Base-by-base conservation (phyloP, 2,888 invertebrate species). In the Scelioninae gen. 1 region DNA sequence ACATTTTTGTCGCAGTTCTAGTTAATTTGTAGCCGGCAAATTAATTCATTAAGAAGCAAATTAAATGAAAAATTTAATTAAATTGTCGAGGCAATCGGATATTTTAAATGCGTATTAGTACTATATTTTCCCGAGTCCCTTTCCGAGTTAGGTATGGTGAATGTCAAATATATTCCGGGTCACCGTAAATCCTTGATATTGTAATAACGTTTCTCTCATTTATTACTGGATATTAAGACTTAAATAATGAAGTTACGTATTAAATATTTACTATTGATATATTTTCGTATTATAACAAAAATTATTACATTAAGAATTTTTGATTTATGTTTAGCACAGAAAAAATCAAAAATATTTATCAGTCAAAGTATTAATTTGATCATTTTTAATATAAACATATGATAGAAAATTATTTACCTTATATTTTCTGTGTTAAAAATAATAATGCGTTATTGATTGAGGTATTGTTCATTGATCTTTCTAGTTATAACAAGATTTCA, bases 31-130 rank as follows among this genome's bases (percentile, higher is more conserved):
- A 9, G 5, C 43, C 2, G n/a, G 1, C 0, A 9, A 49, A 49
- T 15, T 16, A 23, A 49, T 49, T 16, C 47, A 23, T 49, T 49
- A 16, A 7, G 16, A 49, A 15, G 11, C 47, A 49, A 15, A 49
- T 51, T 51, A 29, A 29, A 3, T 51, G 51, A 51, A 51, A 51
- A 51, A 51, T 11, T 51, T 51, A 51, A 51, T 51, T 51, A 51
- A 51, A 51, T 29, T 29, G 23, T 51, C 29, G 51, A 4, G 29
- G 10, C 51, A 29, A 51, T 51, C 29, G 51, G 51, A 51, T 51
- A 29, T 51, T 51, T 51, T 51, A 51, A 15, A 16, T 49, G 47
- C 29, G 29, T 51, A 11, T 29, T 29, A 51, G 51, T 29, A 29
- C 51, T 47, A 47, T 47, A 51, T 51, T 29, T 51, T 51, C 23